phyloP scores from a whole-genome alignment of 2,797 vertebrate species.

The Tragopan temminckii region DNA sequence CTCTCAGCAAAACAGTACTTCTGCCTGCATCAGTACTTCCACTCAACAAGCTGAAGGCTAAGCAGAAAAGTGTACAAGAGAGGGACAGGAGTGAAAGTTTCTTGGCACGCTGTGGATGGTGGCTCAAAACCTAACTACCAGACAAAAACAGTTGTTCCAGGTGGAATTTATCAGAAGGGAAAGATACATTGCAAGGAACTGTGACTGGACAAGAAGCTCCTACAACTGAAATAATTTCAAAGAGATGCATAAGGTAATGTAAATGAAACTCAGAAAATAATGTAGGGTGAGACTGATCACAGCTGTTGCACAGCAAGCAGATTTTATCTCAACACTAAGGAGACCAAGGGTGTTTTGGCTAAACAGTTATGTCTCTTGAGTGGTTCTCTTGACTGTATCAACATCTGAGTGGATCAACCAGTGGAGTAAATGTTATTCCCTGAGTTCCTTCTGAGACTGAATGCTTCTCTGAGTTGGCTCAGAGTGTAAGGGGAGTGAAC shows the following conservation, averaged over 20 bases:
- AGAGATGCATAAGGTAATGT: not conserved
- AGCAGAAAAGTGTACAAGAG: not conserved
- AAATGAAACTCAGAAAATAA: not conserved
- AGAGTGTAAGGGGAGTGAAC: too few species aligned
- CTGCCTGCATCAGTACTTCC: not conserved
- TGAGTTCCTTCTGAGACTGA: not conserved
- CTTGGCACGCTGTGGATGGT: not conserved
- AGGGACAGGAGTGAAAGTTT: not conserved
- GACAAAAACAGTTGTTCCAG: not conserved
- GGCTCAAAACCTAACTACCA: not conserved
- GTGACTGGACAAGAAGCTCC: not conserved
- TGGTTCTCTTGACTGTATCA: not conserved
- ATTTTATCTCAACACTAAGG: not conserved
- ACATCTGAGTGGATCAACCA: not conserved
- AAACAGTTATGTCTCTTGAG: not conserved
- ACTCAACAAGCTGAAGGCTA: not conserved
- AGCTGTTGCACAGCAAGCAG: not conserved
- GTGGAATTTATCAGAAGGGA: not conserved
- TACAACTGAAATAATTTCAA: not conserved
- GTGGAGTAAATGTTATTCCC: not conserved
- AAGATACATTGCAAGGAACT: not conserved
- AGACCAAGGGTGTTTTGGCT: not conserved
- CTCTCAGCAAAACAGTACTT: not conserved
- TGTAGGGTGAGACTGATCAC: accelerated
- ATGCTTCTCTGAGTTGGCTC: not conserved